Conservation (phyloP, 2,888 invertebrate genomes). For the Chironomus riparius region DNA sequence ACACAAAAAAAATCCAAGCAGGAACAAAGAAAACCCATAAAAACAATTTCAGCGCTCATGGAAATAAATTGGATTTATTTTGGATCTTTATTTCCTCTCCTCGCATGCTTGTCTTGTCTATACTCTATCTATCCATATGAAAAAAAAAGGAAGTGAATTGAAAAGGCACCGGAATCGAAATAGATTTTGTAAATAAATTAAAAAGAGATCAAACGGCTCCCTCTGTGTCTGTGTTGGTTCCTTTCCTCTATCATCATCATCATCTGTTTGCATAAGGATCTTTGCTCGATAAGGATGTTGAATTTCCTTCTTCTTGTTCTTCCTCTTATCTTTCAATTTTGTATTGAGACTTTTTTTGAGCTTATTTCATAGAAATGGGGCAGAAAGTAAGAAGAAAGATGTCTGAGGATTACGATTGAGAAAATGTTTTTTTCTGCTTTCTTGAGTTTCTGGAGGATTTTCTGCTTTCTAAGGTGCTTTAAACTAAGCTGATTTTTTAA, state of each 20-base stretch:
- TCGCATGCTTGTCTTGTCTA: background rate
- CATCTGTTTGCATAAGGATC: conserved; percentile 8
- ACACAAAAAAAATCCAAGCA: no score
- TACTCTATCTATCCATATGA: background rate
- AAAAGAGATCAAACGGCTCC: conserved; percentile 19
- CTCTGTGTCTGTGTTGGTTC: background rate
- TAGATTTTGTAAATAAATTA: conserved; percentile 24
- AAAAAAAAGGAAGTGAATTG: background rate
- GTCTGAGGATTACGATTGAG: no score
- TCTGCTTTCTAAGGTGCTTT: no score
- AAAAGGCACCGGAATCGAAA: conserved; percentile 18
- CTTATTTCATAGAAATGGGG: no score
- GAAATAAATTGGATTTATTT: background rate
- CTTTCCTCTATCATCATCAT: background rate
- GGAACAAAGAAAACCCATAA: background rate
- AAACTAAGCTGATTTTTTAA: no score
- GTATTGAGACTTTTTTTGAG: background rate
- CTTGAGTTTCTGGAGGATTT: no score
- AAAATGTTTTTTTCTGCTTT: no score
- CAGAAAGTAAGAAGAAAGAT: no score
- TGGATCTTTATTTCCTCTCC: background rate
- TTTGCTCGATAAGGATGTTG: conserved; percentile 15
- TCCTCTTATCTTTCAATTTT: background rate
- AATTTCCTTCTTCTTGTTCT: background rate
- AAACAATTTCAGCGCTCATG: conserved; percentile 9